Percentiles rank a stretch among this genome's conserved stretches.
phyloP scores from a whole-genome alignment of 2,113 vertebrate species.

The Perca schrenkii region DNA sequence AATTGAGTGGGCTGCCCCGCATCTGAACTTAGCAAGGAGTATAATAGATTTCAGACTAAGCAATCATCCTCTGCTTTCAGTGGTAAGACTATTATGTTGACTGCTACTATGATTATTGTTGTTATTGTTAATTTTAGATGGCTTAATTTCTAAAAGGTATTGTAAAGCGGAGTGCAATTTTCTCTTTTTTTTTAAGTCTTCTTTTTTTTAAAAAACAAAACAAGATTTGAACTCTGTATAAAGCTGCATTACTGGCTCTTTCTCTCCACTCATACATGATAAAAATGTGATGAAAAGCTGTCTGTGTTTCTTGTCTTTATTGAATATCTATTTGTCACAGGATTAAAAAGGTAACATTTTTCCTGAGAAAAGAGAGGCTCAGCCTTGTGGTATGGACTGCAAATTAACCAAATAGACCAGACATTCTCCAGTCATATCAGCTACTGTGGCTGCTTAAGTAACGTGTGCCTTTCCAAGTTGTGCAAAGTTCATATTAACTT shows the following conservation, averaged over 20 bases:
- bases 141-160: slow-evolving; percentile 77
- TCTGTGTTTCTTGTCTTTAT: slow-evolving; percentile 57
- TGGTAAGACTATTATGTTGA: slow-evolving; percentile 75
- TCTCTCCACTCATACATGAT: slow-evolving; percentile 84
- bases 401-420: neutral
- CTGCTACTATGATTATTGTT: slow-evolving; percentile 74
- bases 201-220: slow-evolving; percentile 39
- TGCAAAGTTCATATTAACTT: neutral
- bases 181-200: slow-evolving; percentile 65
- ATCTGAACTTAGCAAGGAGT: slow-evolving; percentile 55
- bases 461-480: neutral
- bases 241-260: slow-evolving; percentile 84
- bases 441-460: slow-evolving; percentile 11
- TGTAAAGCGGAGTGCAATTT: slow-evolving; percentile 81
- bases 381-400: neutral
- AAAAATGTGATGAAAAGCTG: slow-evolving; percentile 78
- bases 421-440: slow-evolving; percentile 10
- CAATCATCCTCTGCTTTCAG: slow-evolving; percentile 75
- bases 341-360: neutral
- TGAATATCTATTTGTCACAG: slow-evolving; percentile 4
- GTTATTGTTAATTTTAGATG: slow-evolving; percentile 81
- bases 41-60: slow-evolving; percentile 81
- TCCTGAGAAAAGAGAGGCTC: too few species aligned
- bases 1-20: slow-evolving; percentile 11
- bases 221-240: slow-evolving; percentile 79